Conservation (phyloP, 2,888 invertebrate genomes). For the Hofmannophila pseudospretella region DNA sequence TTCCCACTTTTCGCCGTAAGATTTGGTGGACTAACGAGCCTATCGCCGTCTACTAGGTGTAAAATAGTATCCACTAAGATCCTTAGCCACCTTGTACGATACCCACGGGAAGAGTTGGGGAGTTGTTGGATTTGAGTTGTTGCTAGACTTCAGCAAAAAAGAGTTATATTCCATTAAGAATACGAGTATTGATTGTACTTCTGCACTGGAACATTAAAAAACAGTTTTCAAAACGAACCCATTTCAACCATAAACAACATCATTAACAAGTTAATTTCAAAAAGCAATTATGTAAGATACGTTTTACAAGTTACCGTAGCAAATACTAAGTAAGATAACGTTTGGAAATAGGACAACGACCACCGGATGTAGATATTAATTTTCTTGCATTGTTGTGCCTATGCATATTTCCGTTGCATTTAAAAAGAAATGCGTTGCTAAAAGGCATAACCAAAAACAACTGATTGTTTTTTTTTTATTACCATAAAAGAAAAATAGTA, state of each 20-base stretch:
- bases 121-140: no score
- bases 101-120: no score
- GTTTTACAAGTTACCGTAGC: conserved; percentile 33
- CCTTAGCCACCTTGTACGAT: no score
- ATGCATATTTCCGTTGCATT: conserved; percentile 49
- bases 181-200: no score
- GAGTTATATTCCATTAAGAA: no score
- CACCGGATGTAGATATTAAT: conserved; percentile 44
- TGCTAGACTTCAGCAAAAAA: no score
- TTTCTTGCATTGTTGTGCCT: conserved; percentile 41
- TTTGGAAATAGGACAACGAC: conserved; percentile 32
- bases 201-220: no score
- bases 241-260: conserved; percentile 28
- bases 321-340: conserved; percentile 38
- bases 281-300: conserved; percentile 42
- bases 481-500: conserved; percentile 9
- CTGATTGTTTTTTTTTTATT: conserved; percentile 10
- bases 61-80: no score
- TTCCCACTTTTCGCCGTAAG: no score
- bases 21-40: no score
- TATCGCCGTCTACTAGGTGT: no score
- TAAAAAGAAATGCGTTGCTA: conserved; percentile 38
- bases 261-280: conserved; percentile 55
- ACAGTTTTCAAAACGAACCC: no score
- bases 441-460: conserved; percentile 5